Base-by-base conservation (phyloP, 2,113 vertebrate species). In the Cyrtonyx montezumae region DNA sequence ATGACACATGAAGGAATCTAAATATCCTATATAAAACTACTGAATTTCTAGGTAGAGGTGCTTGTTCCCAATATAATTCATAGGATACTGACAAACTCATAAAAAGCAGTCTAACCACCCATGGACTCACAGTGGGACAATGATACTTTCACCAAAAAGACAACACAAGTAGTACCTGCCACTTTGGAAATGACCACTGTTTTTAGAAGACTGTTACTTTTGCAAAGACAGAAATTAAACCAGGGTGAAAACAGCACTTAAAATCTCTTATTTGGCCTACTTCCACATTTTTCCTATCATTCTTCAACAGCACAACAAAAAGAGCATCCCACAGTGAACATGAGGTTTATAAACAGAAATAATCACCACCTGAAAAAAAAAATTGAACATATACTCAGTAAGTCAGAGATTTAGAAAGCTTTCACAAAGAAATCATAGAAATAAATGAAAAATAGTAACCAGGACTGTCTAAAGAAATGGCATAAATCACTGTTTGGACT, bases 11-110 rank as follows among this genome's bases (percentile, higher is more conserved):
- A 77, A 86, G 21, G 25, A 85, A 59, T 30, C 14, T 46, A 51
- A 78, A 78, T 13, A 61, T 40, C n/a, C 22, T 8, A 13, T 1
- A 3, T 14, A 46, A 63, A 32, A 26, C 0, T 0, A 2, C 2
- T n/a, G 6, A 37, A n/a, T 63, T 91, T 61, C 53, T 70, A 37
- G 32, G 32, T 3, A 58, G n/a, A 79, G 26, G 42, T 20, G 1
- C 2, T 55, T 34, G 32, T 70, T 74, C 40, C 17, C 16, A 56
- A 51, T 4, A 10, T 30, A 34, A 70, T 71, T 45, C n/a, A 40
- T 80, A 67, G 21, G 9, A 67, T 66, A 49, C 26, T 74, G 16
- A 73, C 42, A 22, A 67, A 43, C 4, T 78, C 42, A 46, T 3
- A 8, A 55, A 42, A 5, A 40, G 7, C 49, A 77, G 17, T 23